Evolutionary conservation across 2,888 invertebrate species (phyloP).

Genomic region (Oscheius sp.): DNA sequence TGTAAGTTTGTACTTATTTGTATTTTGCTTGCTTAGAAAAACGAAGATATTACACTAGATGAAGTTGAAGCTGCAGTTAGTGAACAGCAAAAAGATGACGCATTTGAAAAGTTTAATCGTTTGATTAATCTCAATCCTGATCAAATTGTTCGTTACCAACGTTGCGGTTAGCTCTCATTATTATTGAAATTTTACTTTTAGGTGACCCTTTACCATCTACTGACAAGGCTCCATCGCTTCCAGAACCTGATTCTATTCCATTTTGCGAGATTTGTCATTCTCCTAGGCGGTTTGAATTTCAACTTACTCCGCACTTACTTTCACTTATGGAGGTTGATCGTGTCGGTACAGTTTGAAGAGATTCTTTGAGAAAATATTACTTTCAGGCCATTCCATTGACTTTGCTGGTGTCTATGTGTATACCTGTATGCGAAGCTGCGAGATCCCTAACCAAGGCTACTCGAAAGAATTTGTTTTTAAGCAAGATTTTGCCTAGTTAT

Average conservation of each 20-base stretch:
- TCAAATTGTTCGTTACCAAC: conserved; percentile 76
- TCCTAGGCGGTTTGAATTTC: conserved; percentile 87
- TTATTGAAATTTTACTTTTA: not conserved
- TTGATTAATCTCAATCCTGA: conserved; percentile 80
- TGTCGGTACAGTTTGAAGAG: conserved; percentile 33
- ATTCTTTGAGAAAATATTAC: not conserved
- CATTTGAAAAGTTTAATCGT: conserved; percentile 82
- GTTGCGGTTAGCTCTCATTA: conserved; percentile 76
- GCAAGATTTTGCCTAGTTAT: conserved; percentile 55
- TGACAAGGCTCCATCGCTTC: conserved; percentile 69
- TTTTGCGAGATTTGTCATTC: conserved; percentile 80
- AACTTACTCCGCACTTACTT: conserved; percentile 75
- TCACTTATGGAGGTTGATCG: conserved; percentile 66
- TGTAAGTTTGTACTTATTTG: conserved; percentile 20
- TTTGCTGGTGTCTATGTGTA: conserved; percentile 89
- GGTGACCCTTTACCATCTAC: conserved; percentile 82
- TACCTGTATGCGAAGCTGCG: conserved; percentile 85
- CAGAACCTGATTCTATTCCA: conserved; percentile 76
- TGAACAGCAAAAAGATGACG: conserved; percentile 76
- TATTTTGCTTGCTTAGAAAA: conserved; percentile 31
- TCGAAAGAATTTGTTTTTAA: conserved; percentile 69
- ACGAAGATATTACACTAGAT: conserved; percentile 44
- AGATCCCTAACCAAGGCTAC: conserved; percentile 77
- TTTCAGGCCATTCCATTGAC: conserved; percentile 76
- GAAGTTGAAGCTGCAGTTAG: conserved; percentile 47